phyloP scores from a whole-genome alignment of 2,888 invertebrate species.

The Junonia oenone region DNA sequence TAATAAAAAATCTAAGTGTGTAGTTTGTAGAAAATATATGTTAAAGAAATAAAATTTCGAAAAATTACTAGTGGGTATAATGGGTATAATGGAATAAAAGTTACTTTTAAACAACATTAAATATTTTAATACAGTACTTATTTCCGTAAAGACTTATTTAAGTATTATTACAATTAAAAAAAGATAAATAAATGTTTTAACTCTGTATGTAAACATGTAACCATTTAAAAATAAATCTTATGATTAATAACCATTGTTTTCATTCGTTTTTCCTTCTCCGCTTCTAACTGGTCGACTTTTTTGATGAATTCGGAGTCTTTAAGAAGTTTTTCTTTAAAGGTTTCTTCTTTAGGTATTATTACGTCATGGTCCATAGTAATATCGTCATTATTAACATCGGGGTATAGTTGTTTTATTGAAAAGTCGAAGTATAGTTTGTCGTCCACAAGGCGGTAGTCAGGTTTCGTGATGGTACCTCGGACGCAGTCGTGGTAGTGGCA shows the following conservation, averaged over 20 bases:
- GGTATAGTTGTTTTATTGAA: constrained; percentile 58
- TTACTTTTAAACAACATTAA: no score
- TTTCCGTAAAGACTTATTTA: no score
- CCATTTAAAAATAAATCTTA: constrained; percentile 64
- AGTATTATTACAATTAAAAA: no score
- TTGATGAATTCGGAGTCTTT: constrained; percentile 21
- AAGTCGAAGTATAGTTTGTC: constrained; percentile 66
- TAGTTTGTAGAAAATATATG: no score
- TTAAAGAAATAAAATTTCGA: no score
- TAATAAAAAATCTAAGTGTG: no score
- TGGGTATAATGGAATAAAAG: no score
- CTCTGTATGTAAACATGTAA: constrained; percentile 1
- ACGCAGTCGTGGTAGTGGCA: constrained; percentile 80
- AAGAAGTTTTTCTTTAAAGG: constrained; percentile 13
- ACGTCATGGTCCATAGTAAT: constrained; percentile 20
- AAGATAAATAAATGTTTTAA: constrained; percentile 7
- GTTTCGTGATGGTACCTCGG: constrained; percentile 61
- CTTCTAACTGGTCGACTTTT: constrained; percentile 29
- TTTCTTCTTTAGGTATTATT: background rate
- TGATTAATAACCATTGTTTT: constrained; percentile 72
- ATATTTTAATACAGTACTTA: background rate
- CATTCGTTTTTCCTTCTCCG: constrained; percentile 45
- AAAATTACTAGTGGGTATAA: no score
- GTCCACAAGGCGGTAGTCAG: constrained; percentile 66
- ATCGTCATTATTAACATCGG: constrained; percentile 30